Evolutionary conservation across 2,113 vertebrate species (phyloP).

Genomic region (Centropus bengalensis): DNA sequence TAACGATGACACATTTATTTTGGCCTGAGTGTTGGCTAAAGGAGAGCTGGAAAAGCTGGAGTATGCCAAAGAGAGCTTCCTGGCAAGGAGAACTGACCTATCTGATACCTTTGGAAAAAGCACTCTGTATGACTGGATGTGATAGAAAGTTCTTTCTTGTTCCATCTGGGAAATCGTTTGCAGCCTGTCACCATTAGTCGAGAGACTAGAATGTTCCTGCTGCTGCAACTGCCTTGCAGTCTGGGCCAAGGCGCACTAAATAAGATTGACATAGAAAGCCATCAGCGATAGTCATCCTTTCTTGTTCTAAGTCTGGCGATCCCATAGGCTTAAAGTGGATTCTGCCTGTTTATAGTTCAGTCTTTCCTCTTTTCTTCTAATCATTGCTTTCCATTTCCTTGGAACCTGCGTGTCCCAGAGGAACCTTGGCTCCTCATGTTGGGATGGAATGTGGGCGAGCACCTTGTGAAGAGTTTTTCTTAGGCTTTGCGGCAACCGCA

Average conservation of each 20-base stretch:
- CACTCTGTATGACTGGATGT: background rate
- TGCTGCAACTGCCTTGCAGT: background rate
- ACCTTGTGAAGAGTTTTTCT: background rate
- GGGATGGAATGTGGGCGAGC: background rate
- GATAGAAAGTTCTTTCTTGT: background rate
- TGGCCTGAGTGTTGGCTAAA: conserved; percentile 15
- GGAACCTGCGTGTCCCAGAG: background rate
- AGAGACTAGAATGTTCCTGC: background rate
- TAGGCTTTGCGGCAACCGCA: background rate
- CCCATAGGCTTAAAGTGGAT: background rate
- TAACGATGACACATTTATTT: conserved; percentile 35
- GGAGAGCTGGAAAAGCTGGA: background rate
- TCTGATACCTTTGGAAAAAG: conserved; percentile 47
- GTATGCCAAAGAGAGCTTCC: conserved; percentile 20
- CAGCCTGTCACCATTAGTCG: background rate
- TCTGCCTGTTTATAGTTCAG: background rate
- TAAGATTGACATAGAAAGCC: background rate
- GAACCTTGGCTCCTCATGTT: accelerated
- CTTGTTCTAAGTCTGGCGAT: background rate
- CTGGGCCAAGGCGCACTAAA: background rate
- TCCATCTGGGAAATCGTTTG: conserved; percentile 20
- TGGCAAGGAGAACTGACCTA: background rate
- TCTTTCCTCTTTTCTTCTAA: background rate
- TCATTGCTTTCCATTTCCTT: background rate
- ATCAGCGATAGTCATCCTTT: background rate